A percentile compares a stretch with the other conserved stretches of the same genome.
Evolutionary conservation across 2,888 invertebrate genomes (phyloP).

Genomic region (Eupithecia insigniata): DNA sequence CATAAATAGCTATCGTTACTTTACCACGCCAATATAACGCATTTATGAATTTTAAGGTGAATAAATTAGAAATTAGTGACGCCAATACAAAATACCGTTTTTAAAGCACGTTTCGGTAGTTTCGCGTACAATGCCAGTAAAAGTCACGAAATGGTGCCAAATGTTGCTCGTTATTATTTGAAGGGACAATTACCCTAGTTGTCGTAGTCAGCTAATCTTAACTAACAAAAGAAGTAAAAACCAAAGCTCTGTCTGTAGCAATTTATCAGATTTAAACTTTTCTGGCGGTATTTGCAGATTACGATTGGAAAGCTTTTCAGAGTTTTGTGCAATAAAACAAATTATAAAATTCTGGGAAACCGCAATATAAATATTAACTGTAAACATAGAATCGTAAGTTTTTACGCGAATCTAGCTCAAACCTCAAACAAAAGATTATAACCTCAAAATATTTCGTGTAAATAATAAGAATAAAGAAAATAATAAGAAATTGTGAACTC

Average conservation of each 20-base stretch:
- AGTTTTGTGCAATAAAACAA: neutral
- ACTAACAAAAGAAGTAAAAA: neutral
- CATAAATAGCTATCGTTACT: neutral
- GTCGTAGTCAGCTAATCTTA: neutral
- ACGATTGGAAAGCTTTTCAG: neutral
- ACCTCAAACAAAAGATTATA: no score
- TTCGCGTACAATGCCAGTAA: conserved; percentile 37
- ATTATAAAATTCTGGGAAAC: neutral
- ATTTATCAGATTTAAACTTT: neutral
- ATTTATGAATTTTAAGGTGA: conserved; percentile 4
- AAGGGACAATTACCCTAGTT: conserved; percentile 12
- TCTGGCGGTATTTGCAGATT: neutral
- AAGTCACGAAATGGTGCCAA: conserved; percentile 48
- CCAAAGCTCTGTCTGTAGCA: neutral
- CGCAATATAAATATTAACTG: neutral
- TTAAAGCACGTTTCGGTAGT: conserved; percentile 23
- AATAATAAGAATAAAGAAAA: no score
- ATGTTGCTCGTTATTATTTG: conserved; percentile 25
- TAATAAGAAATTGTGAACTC: neutral
- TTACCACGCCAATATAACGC: neutral
- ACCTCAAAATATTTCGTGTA: no score
- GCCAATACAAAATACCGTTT: conserved; percentile 31
- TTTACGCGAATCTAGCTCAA: neutral
- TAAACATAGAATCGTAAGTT: neutral
- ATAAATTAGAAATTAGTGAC: conserved; percentile 34